These are phyloP conservation scores for Rotaria socialis DNA, from an alignment of 2,888 invertebrate species.

Conservation along the genomic window DNA sequence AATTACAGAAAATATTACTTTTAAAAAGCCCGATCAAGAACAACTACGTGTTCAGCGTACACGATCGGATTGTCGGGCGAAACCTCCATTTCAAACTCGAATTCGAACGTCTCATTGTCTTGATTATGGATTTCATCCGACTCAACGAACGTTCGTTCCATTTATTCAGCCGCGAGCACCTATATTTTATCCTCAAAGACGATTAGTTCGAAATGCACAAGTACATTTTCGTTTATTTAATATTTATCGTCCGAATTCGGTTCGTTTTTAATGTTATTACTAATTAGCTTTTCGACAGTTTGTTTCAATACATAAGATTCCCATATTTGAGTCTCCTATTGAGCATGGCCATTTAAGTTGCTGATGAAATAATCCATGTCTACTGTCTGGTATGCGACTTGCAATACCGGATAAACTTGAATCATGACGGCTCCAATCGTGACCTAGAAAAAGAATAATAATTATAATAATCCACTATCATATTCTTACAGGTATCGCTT, in stretches of 20 bases:
- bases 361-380: neutral
- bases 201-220: neutral
- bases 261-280: neutral
- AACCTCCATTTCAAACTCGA: neutral
- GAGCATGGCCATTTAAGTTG: constrained; percentile 3
- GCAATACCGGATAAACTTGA: neutral
- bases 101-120: neutral
- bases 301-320: constrained; percentile 35
- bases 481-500: neutral
- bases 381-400: neutral
- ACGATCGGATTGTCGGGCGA: neutral
- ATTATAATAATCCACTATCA: neutral
- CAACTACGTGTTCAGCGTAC: neutral
- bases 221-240: neutral
- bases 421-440: constrained; percentile 30
- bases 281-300: neutral
- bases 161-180: neutral
- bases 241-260: neutral
- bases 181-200: constrained; percentile 4
- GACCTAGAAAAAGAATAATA: neutral
- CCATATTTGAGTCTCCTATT: neutral
- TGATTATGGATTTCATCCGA: neutral
- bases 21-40: neutral
- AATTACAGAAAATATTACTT: neutral
- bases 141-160: neutral